Conservation (phyloP, 1,140 invertebrate genomes). For the Proctacanthus coquilletti region DNA sequence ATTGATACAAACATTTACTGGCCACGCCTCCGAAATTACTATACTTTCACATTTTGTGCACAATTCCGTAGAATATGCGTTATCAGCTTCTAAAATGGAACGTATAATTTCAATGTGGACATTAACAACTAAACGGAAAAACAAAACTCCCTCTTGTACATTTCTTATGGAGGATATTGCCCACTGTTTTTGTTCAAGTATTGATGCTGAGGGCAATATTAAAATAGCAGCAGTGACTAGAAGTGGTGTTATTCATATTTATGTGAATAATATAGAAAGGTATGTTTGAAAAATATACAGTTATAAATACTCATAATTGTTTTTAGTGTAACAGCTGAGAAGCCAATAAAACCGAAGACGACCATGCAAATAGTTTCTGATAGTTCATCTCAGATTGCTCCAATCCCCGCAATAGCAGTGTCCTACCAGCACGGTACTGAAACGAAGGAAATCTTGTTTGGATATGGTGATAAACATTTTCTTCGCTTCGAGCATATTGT, state of each 20-base stretch:
- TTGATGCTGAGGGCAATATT: slow-evolving; percentile 32
- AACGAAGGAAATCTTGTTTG: slow-evolving; percentile 32
- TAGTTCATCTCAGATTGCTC: slow-evolving; percentile 33
- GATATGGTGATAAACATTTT: slow-evolving; percentile 36
- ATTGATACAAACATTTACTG: slow-evolving; percentile 45
- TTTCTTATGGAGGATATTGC: slow-evolving; percentile 52
- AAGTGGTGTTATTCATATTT: slow-evolving; percentile 60
- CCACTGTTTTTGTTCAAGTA: slow-evolving; percentile 33
- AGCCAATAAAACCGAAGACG: slow-evolving; percentile 54
- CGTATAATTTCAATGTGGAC: slow-evolving; percentile 26
- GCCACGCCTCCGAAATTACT: slow-evolving; percentile 46
- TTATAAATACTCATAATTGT: slow-evolving; percentile 4
- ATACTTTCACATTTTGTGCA: slow-evolving; percentile 34
- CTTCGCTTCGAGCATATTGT: slow-evolving; percentile 50
- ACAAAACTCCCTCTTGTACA: slow-evolving; percentile 32
- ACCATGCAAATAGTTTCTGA: slow-evolving; percentile 52
- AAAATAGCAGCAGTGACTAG: slow-evolving; percentile 47
- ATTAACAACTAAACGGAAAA: slow-evolving; percentile 16
- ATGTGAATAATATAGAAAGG: slow-evolving; percentile 58
- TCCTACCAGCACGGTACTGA: slow-evolving; percentile 31
- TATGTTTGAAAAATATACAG: slow-evolving; percentile 15
- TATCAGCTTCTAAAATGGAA: slow-evolving; percentile 38
- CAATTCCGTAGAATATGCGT: slow-evolving; percentile 34
- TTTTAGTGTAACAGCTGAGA: slow-evolving; percentile 36
- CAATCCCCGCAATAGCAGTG: slow-evolving; percentile 38